Percentiles rank a stretch among this genome's conserved stretches.
Evolutionary conservation across 2,888 invertebrate species (phyloP).

Genomic region (Agonopterix heracliana): DNA sequence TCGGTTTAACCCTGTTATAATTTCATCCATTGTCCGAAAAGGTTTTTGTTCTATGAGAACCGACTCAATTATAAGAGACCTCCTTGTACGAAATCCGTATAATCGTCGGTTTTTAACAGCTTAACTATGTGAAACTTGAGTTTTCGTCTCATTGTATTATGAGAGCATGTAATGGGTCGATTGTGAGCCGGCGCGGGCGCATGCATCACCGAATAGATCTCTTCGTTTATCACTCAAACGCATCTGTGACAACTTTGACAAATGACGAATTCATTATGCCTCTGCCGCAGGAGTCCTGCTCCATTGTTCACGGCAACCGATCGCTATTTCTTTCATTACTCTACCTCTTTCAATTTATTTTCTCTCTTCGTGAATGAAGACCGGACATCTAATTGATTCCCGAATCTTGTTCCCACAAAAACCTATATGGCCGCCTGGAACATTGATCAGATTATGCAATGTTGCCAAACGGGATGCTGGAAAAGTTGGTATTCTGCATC

Average conservation of each 20-base stretch:
- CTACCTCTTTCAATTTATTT: conserved; percentile 35
- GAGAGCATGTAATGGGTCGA: conserved; percentile 40
- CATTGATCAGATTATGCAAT: conserved; percentile 72
- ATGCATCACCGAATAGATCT: conserved; percentile 21
- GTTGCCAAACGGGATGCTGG: conserved; percentile 64
- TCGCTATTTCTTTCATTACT: conserved; percentile 39
- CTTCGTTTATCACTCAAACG: conserved; percentile 9
- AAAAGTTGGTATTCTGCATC: conserved; percentile 22
- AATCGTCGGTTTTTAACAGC: conserved; percentile 69
- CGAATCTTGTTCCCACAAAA: conserved; percentile 42
- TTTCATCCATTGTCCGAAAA: conserved; percentile 71
- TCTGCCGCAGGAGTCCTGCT: conserved; percentile 25
- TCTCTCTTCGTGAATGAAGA: conserved; percentile 43
- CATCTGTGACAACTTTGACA: conserved; percentile 31
- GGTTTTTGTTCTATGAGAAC: conserved; percentile 72
- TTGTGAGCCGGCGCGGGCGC: conserved; percentile 23
- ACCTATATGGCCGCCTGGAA: conserved; percentile 52
- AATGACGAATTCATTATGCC: conserved; percentile 43
- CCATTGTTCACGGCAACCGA: conserved; percentile 33
- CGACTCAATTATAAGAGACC: conserved; percentile 64
- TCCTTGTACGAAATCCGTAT: conserved; percentile 64
- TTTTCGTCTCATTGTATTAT: conserved; percentile 62
- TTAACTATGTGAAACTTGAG: conserved; percentile 71
- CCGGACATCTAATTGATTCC: conserved; percentile 64
- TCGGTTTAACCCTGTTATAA: conserved; percentile 66